A percentile compares a stretch with the other conserved stretches of the same genome.
Evolutionary conservation across 2,797 vertebrate species (phyloP).

Genomic region (Orestias chungarensis): DNA sequence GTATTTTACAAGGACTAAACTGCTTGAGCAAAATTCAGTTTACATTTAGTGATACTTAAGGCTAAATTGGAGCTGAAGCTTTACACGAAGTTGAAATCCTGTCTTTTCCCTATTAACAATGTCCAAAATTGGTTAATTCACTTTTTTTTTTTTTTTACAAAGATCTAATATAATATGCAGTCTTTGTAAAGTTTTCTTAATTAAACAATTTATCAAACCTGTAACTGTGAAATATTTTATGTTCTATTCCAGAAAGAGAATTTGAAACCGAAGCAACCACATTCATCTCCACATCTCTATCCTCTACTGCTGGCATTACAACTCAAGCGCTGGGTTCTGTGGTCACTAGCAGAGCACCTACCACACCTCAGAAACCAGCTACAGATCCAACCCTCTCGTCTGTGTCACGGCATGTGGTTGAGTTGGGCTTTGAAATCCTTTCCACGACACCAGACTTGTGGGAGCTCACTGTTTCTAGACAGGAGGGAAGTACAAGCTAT

Average conservation of each 20-base stretch:
- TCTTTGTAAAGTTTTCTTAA: background rate
- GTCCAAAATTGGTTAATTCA: too few relatives aligned
- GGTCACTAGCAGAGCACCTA: conserved; percentile 11
- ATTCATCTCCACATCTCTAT: conserved; percentile 30
- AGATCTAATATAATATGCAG: background rate
- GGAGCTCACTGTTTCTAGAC: conserved; percentile 50
- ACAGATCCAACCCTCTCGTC: conserved; percentile 21
- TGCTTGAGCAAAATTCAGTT: background rate
- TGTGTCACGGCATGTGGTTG: conserved; percentile 18
- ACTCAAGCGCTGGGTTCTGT: conserved; percentile 19
- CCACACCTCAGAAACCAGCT: conserved; percentile 22
- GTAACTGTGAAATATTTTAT: conserved; percentile 5
- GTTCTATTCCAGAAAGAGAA: conserved; percentile 58
- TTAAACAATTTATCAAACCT: background rate
- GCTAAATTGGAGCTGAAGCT: background rate
- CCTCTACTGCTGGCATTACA: conserved; percentile 20
- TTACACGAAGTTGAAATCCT: background rate
- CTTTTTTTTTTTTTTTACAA: too few relatives aligned
- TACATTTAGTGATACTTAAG: background rate
- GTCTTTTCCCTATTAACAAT: background rate
- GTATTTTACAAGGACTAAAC: background rate
- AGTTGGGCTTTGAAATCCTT: conserved; percentile 26
- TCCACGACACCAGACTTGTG: conserved; percentile 42
- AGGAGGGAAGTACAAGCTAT: conserved; percentile 66
- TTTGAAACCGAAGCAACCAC: conserved; percentile 7